Conservation (phyloP, 1,140 invertebrate genomes). For the Hesperophylax magnus region DNA sequence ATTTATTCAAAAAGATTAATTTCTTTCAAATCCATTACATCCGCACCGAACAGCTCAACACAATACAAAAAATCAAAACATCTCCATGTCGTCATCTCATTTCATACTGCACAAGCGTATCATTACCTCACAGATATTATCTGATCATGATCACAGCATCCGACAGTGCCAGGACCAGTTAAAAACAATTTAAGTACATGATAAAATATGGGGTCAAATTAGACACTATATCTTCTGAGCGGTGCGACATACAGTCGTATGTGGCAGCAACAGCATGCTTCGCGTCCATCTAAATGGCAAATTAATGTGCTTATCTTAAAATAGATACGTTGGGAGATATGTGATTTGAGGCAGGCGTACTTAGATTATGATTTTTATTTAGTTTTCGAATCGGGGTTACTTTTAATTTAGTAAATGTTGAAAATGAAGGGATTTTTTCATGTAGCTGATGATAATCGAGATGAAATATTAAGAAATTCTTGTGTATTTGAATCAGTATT, state of each 20-base stretch:
- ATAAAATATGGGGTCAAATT: conserved; percentile 55
- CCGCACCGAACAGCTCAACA: too few relatives aligned
- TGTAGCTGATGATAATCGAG: too few relatives aligned
- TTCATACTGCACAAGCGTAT: conserved; percentile 12
- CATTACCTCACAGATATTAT: conserved; percentile 51
- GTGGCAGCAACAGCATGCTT: neutral
- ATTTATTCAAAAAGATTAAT: too few relatives aligned
- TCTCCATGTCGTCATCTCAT: neutral
- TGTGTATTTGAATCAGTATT: too few relatives aligned
- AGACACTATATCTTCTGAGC: conserved; percentile 18
- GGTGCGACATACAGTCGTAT: neutral
- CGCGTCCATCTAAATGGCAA: conserved; percentile 14
- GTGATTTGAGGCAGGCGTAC: neutral
- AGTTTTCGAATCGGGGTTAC: too few relatives aligned
- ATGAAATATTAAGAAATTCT: too few relatives aligned
- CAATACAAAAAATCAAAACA: neutral
- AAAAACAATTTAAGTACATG: conserved; percentile 46
- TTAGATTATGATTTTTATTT: too few relatives aligned
- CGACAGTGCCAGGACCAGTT: conserved; percentile 47
- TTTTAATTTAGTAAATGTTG: too few relatives aligned
- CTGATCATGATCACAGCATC: conserved; percentile 45
- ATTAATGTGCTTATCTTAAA: conserved; percentile 32
- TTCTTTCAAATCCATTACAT: too few relatives aligned
- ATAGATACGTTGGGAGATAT: conserved; percentile 4
- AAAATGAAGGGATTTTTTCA: too few relatives aligned